Percentiles rank a stretch among this genome's conserved stretches.
These are phyloP conservation scores for Drosophila ambigua DNA, from an alignment of 1,140 invertebrate genomes.

Conservation along the genomic window DNA sequence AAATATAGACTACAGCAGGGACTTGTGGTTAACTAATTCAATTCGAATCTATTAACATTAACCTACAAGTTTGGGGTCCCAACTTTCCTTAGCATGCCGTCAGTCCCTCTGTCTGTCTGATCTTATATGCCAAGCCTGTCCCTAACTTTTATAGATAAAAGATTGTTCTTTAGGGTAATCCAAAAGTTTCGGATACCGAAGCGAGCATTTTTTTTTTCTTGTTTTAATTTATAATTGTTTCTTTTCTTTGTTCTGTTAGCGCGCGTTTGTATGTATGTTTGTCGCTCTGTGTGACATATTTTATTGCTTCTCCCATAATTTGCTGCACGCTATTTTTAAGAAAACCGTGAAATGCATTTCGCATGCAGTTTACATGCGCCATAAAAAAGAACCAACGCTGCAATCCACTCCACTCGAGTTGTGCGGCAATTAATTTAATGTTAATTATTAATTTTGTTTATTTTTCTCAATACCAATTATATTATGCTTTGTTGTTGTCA, in stretches of 20 bases:
- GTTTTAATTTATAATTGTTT: slow-evolving; percentile 28
- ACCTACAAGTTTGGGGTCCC: background rate
- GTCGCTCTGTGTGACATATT: slow-evolving; percentile 43
- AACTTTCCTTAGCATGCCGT: too few species aligned
- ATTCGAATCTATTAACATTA: background rate
- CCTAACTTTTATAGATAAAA: too few species aligned
- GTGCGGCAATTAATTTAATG: slow-evolving; percentile 33
- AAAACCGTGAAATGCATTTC: slow-evolving; percentile 29
- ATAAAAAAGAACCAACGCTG: background rate
- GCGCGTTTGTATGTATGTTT: slow-evolving; percentile 15
- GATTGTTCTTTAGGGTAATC: too few species aligned
- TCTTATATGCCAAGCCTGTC: too few species aligned
- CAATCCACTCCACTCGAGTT: slow-evolving; percentile 10
- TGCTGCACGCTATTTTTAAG: slow-evolving; percentile 56
- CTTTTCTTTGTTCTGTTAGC: slow-evolving; percentile 20
- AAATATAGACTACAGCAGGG: background rate
- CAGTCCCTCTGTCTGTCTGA: too few species aligned
- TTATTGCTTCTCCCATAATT: slow-evolving; percentile 53
- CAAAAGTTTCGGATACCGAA: too few species aligned
- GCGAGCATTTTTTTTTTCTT: slow-evolving; percentile 2
- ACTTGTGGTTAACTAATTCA: too few species aligned
- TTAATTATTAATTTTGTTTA: slow-evolving; percentile 44
- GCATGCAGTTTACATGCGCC: slow-evolving; percentile 22
- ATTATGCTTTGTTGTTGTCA: slow-evolving; percentile 14
- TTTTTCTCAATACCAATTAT: slow-evolving; percentile 15